Percentiles rank a stretch among this genome's conserved stretches.
Evolutionary conservation across 2,797 vertebrate genomes (phyloP).

Genomic region (Smutsia gigantea): DNA sequence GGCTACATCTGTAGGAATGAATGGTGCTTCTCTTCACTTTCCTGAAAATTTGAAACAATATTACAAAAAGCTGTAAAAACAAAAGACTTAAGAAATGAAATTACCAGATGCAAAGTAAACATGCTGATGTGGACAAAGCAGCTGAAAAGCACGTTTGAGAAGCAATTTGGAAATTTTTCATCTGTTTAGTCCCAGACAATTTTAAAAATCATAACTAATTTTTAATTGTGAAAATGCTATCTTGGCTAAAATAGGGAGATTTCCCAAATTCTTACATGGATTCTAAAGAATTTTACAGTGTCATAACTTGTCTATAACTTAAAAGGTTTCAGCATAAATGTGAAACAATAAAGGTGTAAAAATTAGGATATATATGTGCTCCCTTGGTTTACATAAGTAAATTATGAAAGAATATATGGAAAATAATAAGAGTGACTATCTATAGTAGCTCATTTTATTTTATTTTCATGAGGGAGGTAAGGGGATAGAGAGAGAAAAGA

Average conservation of each 20-base stretch:
- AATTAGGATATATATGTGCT: background rate
- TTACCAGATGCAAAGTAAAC: background rate
- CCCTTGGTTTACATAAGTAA: background rate
- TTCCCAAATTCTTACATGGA: background rate
- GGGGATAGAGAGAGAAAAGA: background rate
- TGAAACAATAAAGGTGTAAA: background rate
- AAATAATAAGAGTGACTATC: background rate
- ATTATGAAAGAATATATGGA: background rate
- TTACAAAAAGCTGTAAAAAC: background rate
- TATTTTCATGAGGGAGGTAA: background rate
- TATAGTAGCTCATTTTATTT: background rate
- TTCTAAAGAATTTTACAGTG: background rate
- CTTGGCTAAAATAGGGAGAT: background rate
- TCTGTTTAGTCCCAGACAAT: background rate
- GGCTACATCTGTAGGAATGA: background rate
- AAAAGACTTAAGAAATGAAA: background rate
- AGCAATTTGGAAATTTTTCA: background rate
- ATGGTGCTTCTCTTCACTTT: background rate
- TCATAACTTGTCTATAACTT: background rate
- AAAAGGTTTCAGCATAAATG: background rate
- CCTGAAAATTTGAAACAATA: background rate
- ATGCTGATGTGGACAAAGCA: fast-evolving
- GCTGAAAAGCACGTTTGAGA: background rate
- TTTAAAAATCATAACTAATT: no score
- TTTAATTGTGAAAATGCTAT: background rate